Conservation (phyloP, 1,140 invertebrate genomes). For the Parapsyche elsis region DNA sequence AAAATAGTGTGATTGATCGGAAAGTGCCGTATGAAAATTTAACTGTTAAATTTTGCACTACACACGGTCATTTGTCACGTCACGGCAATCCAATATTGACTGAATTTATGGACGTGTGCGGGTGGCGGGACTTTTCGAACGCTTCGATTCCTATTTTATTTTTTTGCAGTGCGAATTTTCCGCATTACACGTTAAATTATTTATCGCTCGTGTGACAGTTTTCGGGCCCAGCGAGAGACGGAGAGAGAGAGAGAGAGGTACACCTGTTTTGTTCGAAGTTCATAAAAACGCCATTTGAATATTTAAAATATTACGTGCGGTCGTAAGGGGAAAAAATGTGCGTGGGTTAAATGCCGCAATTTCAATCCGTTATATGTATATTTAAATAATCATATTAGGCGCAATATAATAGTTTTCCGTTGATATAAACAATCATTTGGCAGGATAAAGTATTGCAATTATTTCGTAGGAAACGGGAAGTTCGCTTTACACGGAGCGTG, state of each 20-base stretch:
- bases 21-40: constrained; percentile 12
- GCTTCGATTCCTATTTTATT: background rate
- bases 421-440: background rate
- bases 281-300: constrained; percentile 24
- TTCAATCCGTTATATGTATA: constrained; percentile 7
- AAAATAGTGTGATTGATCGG: constrained; percentile 24
- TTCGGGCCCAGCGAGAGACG: background rate
- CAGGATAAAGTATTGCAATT: background rate
- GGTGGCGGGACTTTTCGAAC: background rate
- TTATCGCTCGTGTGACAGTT: background rate
- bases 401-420: background rate
- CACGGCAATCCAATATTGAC: background rate
- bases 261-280: constrained; percentile 16
- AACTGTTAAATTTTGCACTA: constrained; percentile 14
- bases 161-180: constrained; percentile 5
- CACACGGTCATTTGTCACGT: background rate
- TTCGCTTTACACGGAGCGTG: background rate
- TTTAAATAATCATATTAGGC: background rate
- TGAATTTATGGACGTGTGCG: background rate
- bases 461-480: constrained; percentile 23
- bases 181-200: background rate
- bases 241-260: background rate
- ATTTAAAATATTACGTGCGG: background rate
- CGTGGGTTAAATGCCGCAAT: constrained; percentile 13
- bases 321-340: background rate